Evolutionary conservation across 2,113 vertebrate species (phyloP).

Genomic region (Gasterosteus aculeatus): DNA sequence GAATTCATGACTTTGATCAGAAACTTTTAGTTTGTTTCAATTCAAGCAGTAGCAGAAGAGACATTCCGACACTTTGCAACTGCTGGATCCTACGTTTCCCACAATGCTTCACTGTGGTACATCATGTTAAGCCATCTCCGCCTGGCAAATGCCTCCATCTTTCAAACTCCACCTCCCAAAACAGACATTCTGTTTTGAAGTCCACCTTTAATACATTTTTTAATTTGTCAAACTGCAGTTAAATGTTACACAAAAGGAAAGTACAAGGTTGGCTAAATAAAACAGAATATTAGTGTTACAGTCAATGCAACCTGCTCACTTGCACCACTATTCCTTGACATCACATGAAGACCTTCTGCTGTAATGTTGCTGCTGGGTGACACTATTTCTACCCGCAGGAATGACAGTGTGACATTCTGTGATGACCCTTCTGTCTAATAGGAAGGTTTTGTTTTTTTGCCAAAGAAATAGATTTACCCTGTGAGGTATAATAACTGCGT

Average conservation of each 20-base stretch:
- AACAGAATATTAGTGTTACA: neutral
- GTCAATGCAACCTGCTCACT: neutral
- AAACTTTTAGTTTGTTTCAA: neutral
- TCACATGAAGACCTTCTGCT: no score
- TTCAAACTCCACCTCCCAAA: neutral
- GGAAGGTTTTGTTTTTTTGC: neutral
- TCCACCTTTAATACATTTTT: neutral
- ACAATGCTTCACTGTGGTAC: neutral
- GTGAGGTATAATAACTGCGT: neutral
- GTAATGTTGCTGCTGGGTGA: no score
- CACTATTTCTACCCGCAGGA: neutral
- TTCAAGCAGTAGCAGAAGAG: neutral
- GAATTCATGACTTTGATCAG: neutral
- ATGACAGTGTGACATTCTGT: neutral
- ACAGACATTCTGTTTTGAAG: neutral
- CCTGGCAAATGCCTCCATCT: neutral
- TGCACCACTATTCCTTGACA: neutral
- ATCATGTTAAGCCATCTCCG: neutral
- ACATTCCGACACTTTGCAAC: neutral
- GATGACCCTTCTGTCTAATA: constrained; percentile 16
- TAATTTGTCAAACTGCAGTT: neutral
- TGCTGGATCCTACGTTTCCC: constrained; percentile 8
- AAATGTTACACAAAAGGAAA: neutral
- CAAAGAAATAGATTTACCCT: neutral
- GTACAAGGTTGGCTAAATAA: neutral